Conservation (phyloP, 2,888 invertebrate species). For the Amiota communis region DNA sequence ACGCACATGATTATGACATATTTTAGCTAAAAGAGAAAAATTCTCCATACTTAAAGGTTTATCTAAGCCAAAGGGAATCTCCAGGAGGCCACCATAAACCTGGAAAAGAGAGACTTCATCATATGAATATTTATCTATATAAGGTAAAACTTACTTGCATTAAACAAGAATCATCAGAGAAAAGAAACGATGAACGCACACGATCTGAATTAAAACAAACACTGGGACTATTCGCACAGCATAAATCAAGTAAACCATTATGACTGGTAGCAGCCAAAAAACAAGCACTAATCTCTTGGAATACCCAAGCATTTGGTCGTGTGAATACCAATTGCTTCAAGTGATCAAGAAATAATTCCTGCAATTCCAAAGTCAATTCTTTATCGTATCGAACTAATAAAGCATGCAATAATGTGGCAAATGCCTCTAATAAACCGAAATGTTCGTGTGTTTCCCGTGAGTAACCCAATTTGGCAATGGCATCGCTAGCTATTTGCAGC, state of each 20-base stretch:
- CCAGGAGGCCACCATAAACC: constrained; percentile 67
- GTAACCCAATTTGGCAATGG: constrained; percentile 63
- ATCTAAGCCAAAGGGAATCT: constrained; percentile 62
- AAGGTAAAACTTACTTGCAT: constrained; percentile 53
- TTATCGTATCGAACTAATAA: constrained; percentile 44
- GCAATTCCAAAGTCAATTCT: constrained; percentile 25
- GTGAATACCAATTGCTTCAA: constrained; percentile 67
- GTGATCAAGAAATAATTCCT: constrained; percentile 57
- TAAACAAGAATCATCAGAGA: constrained; percentile 64
- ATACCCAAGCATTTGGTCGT: constrained; percentile 67
- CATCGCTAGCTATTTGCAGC: constrained; percentile 62
- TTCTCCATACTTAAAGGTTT: constrained; percentile 49
- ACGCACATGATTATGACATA: constrained; percentile 64
- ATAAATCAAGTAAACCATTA: constrained; percentile 42
- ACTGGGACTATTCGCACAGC: constrained; percentile 59
- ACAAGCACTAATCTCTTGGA: constrained; percentile 57
- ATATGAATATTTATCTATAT: no score
- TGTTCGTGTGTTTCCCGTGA: constrained; percentile 65
- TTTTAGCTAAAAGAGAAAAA: constrained; percentile 57
- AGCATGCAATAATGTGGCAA: constrained; percentile 55
- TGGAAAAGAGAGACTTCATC: constrained; percentile 24
- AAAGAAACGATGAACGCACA: constrained; percentile 62
- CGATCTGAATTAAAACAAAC: constrained; percentile 60
- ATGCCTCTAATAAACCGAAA: constrained; percentile 65
- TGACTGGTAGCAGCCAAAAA: constrained; percentile 48